These are phyloP conservation scores for Linnaemya vulpina DNA, from an alignment of 2,888 invertebrate species.

Conservation along the genomic window DNA sequence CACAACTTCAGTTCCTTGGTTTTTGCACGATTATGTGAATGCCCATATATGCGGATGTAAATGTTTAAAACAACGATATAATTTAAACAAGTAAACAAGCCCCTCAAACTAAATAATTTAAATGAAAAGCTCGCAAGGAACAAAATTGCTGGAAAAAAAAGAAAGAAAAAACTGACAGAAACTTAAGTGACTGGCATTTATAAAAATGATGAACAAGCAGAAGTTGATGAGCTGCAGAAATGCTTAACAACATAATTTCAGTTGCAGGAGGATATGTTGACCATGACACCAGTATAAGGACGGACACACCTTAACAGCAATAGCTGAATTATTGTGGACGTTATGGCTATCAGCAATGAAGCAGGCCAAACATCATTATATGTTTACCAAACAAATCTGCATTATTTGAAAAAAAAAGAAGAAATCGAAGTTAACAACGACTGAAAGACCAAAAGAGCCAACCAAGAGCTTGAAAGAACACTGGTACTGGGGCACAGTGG, in stretches of 20 bases:
- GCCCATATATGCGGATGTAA: not conserved
- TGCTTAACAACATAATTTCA: constrained; percentile 53
- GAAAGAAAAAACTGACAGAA: constrained; percentile 3
- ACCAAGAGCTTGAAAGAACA: not conserved
- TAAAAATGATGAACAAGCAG: constrained; percentile 48
- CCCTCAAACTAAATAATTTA: constrained; percentile 66
- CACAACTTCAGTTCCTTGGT: not conserved
- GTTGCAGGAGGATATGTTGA: constrained; percentile 49
- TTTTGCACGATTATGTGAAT: not conserved
- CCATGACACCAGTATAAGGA: constrained; percentile 53
- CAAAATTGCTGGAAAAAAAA: not conserved
- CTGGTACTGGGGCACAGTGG: constrained; percentile 26
- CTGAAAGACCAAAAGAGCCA: constrained; percentile 6
- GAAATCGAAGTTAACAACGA: constrained; percentile 57
- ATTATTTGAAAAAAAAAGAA: constrained; percentile 45
- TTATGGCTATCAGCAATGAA: constrained; percentile 24
- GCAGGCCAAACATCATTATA: constrained; percentile 39
- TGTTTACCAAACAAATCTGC: constrained; percentile 53
- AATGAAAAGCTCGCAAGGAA: constrained; percentile 55
- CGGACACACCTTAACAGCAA: not conserved
- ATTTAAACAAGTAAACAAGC: constrained; percentile 62
- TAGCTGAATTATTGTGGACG: not conserved
- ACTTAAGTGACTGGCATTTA: constrained; percentile 59
- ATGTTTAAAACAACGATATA: constrained; percentile 55
- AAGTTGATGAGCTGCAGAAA: constrained; percentile 57